These are phyloP conservation scores for Drosophila bipectinata DNA, from an alignment of 1,140 invertebrate genomes.

Conservation along the genomic window DNA sequence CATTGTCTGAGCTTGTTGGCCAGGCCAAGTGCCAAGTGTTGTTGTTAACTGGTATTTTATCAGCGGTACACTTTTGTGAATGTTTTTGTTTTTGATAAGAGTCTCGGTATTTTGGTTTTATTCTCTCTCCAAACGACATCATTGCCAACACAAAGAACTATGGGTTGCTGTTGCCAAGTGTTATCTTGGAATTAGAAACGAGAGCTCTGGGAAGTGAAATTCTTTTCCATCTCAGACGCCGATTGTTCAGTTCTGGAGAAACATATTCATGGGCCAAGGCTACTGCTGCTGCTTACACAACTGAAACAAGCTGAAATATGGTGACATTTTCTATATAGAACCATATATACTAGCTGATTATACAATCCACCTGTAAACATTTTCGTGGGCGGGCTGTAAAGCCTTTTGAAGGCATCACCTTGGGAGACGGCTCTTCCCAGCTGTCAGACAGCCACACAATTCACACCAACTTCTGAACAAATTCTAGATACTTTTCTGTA, in stretches of 20 bases:
- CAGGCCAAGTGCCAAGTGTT: slow-evolving; percentile 22
- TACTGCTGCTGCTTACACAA: slow-evolving; percentile 43
- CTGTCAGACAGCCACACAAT: slow-evolving; percentile 10
- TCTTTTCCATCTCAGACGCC: slow-evolving; percentile 19
- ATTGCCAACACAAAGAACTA: slow-evolving; percentile 46
- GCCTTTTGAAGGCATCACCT: slow-evolving; percentile 35
- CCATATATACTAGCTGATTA: slow-evolving; percentile 27
- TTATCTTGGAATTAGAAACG: slow-evolving; percentile 33
- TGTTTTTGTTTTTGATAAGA: slow-evolving; percentile 31
- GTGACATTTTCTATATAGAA: slow-evolving; percentile 17
- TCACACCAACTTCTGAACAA: slow-evolving; percentile 32
- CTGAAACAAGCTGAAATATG: slow-evolving; percentile 31
- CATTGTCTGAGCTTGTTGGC: slow-evolving; percentile 34
- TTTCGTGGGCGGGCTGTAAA: slow-evolving; percentile 56
- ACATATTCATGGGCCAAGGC: slow-evolving; percentile 1
- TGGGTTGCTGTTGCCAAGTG: slow-evolving; percentile 25
- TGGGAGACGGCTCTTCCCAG: slow-evolving; percentile 36
- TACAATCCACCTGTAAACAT: slow-evolving; percentile 49
- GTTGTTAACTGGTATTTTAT: slow-evolving; percentile 72
- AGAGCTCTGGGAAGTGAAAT: slow-evolving; percentile 15
- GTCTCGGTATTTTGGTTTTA: slow-evolving; percentile 9
- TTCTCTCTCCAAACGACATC: slow-evolving; percentile 20
- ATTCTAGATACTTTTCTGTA: slow-evolving; percentile 27
- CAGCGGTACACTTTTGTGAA: slow-evolving; percentile 44
- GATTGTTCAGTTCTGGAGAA: not conserved